Conservation (phyloP, 1,140 invertebrate genomes). For the Solen grandis region DNA sequence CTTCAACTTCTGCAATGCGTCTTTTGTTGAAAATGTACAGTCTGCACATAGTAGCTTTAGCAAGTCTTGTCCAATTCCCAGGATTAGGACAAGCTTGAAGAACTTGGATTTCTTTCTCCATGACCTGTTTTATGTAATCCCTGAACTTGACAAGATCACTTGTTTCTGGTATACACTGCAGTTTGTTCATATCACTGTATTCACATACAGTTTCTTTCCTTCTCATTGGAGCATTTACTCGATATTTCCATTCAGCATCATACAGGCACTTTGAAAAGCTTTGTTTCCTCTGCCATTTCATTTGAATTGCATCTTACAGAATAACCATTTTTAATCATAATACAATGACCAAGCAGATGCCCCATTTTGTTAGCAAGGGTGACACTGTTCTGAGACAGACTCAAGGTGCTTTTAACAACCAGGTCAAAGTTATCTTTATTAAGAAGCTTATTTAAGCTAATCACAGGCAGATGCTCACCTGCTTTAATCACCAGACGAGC, state of each 20-base stretch:
- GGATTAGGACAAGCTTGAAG: background rate
- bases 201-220: constrained; percentile 23
- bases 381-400: constrained; percentile 5
- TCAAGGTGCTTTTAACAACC: constrained; percentile 3
- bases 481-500: constrained; percentile 24
- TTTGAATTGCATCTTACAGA: constrained; percentile 14
- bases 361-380: constrained; percentile 18
- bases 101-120: background rate
- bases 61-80: background rate
- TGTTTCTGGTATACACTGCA: constrained; percentile 2
- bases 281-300: constrained; percentile 17
- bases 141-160: constrained; percentile 30
- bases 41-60: constrained; percentile 34
- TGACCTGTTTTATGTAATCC: constrained; percentile 1
- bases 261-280: constrained; percentile 31
- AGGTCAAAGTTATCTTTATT: constrained; percentile 36
- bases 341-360: constrained; percentile 32
- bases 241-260: constrained; percentile 45
- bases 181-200: constrained; percentile 11
- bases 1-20: constrained; percentile 26
- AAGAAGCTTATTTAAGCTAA: background rate
- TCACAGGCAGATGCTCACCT: background rate
- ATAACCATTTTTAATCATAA: constrained; percentile 37
- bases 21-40: constrained; percentile 40
- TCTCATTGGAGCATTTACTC: constrained; percentile 19